These are phyloP conservation scores for Mormoops blainvillei DNA, from an alignment of 2,113 vertebrate genomes.

Conservation along the genomic window DNA sequence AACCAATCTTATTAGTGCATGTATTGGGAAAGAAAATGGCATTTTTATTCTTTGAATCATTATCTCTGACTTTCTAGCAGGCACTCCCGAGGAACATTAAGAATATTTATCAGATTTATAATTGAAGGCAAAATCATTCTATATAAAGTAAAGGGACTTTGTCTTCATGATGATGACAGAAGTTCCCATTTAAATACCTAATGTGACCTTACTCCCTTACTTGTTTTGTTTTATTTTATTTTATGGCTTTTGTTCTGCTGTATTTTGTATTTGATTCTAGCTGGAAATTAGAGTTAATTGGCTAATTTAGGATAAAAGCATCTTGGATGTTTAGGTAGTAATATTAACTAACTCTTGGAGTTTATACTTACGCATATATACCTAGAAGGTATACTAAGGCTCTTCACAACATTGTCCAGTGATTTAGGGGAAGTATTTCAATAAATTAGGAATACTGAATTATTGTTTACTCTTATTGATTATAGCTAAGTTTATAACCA, in stretches of 20 bases:
- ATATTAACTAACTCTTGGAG: background rate
- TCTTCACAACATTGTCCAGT: background rate
- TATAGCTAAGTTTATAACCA: background rate
- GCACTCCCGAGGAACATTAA: background rate
- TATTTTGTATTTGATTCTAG: background rate
- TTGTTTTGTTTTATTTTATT: background rate
- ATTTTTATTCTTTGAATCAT: conserved; percentile 10
- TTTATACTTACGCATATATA: background rate
- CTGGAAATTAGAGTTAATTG: background rate
- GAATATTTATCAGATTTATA: background rate
- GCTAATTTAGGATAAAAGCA: background rate
- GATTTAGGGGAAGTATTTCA: background rate
- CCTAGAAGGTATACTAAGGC: background rate
- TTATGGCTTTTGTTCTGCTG: background rate
- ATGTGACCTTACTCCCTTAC: background rate
- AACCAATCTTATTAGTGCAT: background rate
- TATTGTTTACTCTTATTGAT: background rate
- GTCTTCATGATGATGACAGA: background rate
- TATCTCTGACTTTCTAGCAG: background rate
- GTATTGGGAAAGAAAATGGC: background rate
- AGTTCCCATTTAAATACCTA: background rate
- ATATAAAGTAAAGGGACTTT: background rate
- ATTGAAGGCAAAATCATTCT: background rate
- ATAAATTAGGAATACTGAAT: background rate
- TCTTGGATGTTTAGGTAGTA: background rate